These are phyloP conservation scores for Gastrophryne carolinensis DNA, from an alignment of 2,797 vertebrate species.

Conservation along the genomic window DNA sequence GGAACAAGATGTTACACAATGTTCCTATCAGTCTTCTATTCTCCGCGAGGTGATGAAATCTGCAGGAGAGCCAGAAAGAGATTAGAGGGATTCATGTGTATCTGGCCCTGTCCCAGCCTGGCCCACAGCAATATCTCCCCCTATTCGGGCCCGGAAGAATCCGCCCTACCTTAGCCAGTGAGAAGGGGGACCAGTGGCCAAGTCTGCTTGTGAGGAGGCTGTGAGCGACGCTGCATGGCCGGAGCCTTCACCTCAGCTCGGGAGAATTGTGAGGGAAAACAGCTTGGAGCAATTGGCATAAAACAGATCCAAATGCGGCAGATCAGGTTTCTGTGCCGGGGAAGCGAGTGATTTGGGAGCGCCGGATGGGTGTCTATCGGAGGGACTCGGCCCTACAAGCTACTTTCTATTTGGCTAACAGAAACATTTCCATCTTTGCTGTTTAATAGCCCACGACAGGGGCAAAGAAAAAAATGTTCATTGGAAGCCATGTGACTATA, in stretches of 20 bases:
- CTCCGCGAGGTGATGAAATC: conserved; percentile 2
- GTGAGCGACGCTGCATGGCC: conserved; percentile 62
- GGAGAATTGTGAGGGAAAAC: conserved; percentile 75
- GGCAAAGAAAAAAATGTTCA: background rate
- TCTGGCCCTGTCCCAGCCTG: conserved; percentile 4
- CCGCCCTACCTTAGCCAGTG: conserved; percentile 67
- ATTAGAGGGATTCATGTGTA: background rate
- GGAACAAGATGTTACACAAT: background rate
- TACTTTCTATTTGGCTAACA: conserved; percentile 10
- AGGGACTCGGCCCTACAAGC: conserved; percentile 12
- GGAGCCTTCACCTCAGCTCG: conserved; percentile 73
- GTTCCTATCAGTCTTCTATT: background rate
- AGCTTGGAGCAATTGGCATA: conserved; percentile 81
- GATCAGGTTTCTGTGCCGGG: conserved; percentile 75
- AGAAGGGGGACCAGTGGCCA: conserved; percentile 63
- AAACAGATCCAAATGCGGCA: conserved; percentile 77
- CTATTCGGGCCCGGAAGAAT: conserved; percentile 58
- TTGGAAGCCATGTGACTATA: background rate
- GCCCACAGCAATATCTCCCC: background rate
- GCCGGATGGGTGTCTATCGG: conserved; percentile 25
- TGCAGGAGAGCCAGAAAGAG: background rate
- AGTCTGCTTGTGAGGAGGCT: conserved; percentile 64
- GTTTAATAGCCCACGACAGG: background rate
- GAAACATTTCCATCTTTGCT: conserved; percentile 2
- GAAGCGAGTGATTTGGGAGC: conserved; percentile 61